These are phyloP conservation scores for Pollachius pollachius DNA, from an alignment of 2,113 vertebrate genomes.

Conservation along the genomic window DNA sequence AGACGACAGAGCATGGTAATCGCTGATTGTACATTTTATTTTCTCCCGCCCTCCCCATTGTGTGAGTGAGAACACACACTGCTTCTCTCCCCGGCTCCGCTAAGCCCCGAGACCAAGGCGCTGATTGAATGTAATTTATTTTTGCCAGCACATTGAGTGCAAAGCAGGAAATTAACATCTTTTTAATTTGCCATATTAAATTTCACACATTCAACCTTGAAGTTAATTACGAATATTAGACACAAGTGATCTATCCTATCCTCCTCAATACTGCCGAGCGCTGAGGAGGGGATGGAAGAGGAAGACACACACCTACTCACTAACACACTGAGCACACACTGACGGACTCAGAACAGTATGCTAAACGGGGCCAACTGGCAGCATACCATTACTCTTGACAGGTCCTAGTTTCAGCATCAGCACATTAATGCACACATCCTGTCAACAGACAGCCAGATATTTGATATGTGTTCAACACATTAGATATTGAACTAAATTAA, in stretches of 20 bases:
- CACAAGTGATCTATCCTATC: conserved; percentile 40
- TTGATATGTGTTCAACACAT: too few relatives aligned
- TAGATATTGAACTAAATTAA: too few relatives aligned
- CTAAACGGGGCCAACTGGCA: conserved; percentile 20
- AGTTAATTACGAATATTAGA: conserved; percentile 77
- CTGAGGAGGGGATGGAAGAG: conserved; percentile 4
- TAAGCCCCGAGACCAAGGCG: conserved; percentile 48
- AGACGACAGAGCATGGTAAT: conserved; percentile 22
- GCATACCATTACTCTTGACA: conserved; percentile 30
- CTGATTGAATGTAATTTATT: conserved; percentile 71
- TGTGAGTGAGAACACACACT: conserved; percentile 24
- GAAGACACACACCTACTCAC: conserved; percentile 6
- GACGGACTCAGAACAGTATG: conserved; percentile 13
- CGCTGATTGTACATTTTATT: conserved; percentile 16
- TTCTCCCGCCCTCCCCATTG: conserved; percentile 12
- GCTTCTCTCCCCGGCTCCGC: conserved; percentile 27
- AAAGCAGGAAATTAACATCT: conserved; percentile 75
- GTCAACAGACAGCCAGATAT: neutral
- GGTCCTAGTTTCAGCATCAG: conserved; percentile 45
- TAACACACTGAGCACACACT: conserved; percentile 20
- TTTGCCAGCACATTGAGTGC: conserved; percentile 54
- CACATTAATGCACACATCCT: neutral
- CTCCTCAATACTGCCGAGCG: conserved; percentile 14
- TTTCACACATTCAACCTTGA: conserved; percentile 76
- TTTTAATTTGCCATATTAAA: conserved; percentile 77